Base-by-base conservation (phyloP, 2,113 vertebrate genomes). In the Bujurquina vittata region DNA sequence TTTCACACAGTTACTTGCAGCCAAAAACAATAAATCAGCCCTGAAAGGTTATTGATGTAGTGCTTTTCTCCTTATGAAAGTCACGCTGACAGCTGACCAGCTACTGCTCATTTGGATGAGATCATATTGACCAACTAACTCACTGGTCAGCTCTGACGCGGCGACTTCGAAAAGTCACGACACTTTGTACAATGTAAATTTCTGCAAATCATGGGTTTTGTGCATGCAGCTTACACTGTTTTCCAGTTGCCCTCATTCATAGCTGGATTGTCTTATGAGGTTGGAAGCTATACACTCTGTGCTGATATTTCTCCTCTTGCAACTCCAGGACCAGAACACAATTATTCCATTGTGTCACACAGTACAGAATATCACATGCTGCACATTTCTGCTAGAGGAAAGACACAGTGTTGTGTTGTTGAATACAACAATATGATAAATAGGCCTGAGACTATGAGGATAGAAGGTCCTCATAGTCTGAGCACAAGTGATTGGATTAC, bases 301-400 rank as follows among this genome's bases (percentile, higher is more conserved):
- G 10, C 55, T 72, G 85, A 88, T 88, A 81, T 90, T 86, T 81
- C 75, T 85, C 65, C 76, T 76, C 63, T 59, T 83, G 81, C 56
- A 84, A 80, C 78, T 86, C 84, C 63, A 78, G 89, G 84, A 83
- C 78, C 67, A 81, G 87, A 87, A 90, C 81, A 95, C 91, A 93
- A 91, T 92, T 89, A 90, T 80, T 83, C 81, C 77, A 89, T 93
- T 94, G 85, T 93, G 85, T 77, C 69, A 52, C 59, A 75, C 63
- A 78, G 63, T 76, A 81, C 90, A 79, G 72, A 91, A 91, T 86
- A 91, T 92, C 80, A 88, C 89, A 91, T 92, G 92, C 82, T 91
- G 85, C 81, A 91, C 84, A 92, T 92, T 93, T 90, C 80, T 89
- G 55, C 23, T 3, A 52, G 79, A 90, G 84, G 87, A 87, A 84